Conservation (phyloP, 92 coral and sea anemone genomes). For the Phymanthus crucifer region DNA sequence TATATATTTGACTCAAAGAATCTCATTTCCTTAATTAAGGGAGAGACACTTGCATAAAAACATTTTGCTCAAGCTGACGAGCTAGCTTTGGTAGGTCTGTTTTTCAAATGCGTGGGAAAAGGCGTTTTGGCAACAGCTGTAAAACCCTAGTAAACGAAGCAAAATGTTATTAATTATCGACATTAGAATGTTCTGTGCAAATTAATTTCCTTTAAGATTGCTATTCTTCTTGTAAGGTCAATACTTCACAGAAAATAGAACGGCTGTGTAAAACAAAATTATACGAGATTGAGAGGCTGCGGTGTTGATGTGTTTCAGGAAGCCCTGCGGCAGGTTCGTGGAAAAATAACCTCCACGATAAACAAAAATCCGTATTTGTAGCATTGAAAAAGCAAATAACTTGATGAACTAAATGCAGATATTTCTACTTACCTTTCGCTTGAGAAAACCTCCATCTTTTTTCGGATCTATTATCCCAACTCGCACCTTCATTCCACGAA, state of each 20-base stretch:
- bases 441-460: slow-evolving; percentile 77
- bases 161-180: not conserved
- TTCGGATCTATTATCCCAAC: slow-evolving; percentile 83
- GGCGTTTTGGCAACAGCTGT: slow-evolving; percentile 5
- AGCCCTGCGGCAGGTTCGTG: too few relatives aligned
- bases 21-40: too few relatives aligned
- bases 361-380: not conserved
- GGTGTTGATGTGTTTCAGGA: too few relatives aligned
- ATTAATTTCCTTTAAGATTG: not conserved
- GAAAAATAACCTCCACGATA: not conserved
- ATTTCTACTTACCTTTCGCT: slow-evolving; percentile 61
- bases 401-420: not conserved
- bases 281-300: not conserved
- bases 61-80: not conserved
- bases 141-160: not conserved
- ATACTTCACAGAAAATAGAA: not conserved
- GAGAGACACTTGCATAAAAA: too few relatives aligned
- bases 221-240: not conserved
- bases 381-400: not conserved
- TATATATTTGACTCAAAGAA: too few relatives aligned
- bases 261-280: not conserved
- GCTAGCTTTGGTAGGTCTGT: too few relatives aligned
- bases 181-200: not conserved
- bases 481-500: slow-evolving; percentile 79
- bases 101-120: slow-evolving; percentile 5